Evolutionary conservation across 1,140 invertebrate genomes (phyloP).

Genomic region (Drosophila nikananu): DNA sequence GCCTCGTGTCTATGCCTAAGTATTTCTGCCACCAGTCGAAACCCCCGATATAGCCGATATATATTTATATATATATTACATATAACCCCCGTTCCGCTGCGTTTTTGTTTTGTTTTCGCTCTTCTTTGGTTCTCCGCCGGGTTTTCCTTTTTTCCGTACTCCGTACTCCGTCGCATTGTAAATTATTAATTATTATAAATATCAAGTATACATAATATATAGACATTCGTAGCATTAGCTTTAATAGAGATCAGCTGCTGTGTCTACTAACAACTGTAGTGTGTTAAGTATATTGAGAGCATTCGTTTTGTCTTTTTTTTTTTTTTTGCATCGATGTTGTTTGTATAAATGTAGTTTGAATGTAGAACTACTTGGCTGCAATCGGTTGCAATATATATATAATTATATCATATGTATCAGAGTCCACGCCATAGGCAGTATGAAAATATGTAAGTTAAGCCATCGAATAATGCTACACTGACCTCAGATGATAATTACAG

Average conservation of each 20-base stretch:
- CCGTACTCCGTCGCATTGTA: constrained; percentile 24
- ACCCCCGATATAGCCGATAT: constrained; percentile 15
- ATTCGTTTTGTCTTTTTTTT: constrained; percentile 29
- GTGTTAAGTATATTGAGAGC: constrained; percentile 29
- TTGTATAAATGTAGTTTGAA: constrained; percentile 56
- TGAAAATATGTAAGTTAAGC: constrained; percentile 6
- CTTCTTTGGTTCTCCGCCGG: constrained; percentile 7
- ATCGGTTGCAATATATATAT: constrained; percentile 13
- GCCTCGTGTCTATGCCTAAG: constrained; percentile 41
- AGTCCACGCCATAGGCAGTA: not conserved
- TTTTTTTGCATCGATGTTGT: constrained; percentile 61
- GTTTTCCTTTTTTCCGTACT: not conserved
- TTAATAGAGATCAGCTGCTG: constrained; percentile 29
- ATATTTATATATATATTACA: not conserved
- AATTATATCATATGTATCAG: not conserved
- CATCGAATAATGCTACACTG: constrained; percentile 10
- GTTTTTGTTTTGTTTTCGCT: constrained; percentile 7
- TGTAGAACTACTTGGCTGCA: constrained; percentile 25
- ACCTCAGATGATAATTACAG: constrained; percentile 3
- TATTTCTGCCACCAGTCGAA: constrained; percentile 36
- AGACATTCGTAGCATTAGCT: constrained; percentile 12
- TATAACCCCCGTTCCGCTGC: constrained; percentile 15
- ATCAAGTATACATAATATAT: constrained; percentile 7
- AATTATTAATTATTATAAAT: constrained; percentile 5
- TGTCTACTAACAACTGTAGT: constrained; percentile 53